Evolutionary conservation across 2,888 invertebrate genomes (phyloP).

Genomic region (Nemotelus pantherinus): DNA sequence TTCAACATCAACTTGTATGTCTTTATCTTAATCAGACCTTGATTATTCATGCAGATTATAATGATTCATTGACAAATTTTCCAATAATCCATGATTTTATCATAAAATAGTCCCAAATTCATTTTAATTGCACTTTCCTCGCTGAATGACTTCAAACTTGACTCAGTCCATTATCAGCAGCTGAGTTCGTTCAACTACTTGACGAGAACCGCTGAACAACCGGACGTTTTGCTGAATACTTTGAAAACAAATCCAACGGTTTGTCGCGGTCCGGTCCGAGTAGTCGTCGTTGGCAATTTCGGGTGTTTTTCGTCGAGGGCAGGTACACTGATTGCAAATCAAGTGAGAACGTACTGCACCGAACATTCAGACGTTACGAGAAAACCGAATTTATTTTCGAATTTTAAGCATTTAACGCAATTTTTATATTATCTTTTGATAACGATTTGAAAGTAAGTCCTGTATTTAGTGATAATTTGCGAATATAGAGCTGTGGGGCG

Average conservation of each 20-base stretch:
- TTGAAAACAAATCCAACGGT: slow-evolving; percentile 44
- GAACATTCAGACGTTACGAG: background rate
- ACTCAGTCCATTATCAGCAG: slow-evolving; percentile 11
- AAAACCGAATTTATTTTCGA: slow-evolving; percentile 22
- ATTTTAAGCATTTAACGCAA: background rate
- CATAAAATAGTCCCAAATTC: too few species aligned
- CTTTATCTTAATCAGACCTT: too few species aligned
- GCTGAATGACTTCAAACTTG: slow-evolving; percentile 1
- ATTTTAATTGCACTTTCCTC: too few species aligned
- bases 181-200: background rate
- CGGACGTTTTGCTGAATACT: slow-evolving; percentile 17
- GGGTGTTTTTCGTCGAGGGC: slow-evolving; percentile 32
- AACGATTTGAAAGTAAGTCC: background rate
- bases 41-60: too few species aligned
- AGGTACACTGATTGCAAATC: background rate
- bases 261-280: background rate
- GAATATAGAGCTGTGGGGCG: background rate
- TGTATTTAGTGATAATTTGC: background rate
- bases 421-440: slow-evolving; percentile 9
- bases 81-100: too few species aligned
- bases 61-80: too few species aligned
- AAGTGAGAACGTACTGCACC: background rate
- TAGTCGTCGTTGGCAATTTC: slow-evolving; percentile 12
- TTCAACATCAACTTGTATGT: too few species aligned
- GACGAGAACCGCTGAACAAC: too few species aligned